Conservation (phyloP, 2,113 vertebrate genomes). For the Hyperoodon ampullatus region DNA sequence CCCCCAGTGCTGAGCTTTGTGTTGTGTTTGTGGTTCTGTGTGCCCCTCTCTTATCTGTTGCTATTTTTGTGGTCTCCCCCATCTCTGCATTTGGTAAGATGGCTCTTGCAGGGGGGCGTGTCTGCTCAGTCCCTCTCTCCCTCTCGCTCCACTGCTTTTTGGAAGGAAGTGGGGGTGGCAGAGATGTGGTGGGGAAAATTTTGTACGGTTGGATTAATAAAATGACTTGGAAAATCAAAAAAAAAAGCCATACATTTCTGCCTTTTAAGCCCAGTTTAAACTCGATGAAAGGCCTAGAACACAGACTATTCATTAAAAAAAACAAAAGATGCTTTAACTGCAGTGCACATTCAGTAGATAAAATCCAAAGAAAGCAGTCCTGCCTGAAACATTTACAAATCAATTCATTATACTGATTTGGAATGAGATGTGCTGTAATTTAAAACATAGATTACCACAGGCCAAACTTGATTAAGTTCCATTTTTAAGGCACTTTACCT, state of each 20-base stretch:
- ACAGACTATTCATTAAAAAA: constrained; percentile 69
- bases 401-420: constrained; percentile 77
- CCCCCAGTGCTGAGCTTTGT: neutral
- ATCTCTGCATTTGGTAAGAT: constrained; percentile 47
- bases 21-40: constrained; percentile 52
- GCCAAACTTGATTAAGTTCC: constrained; percentile 70
- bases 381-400: constrained; percentile 74
- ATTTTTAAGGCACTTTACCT: constrained; percentile 53
- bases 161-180: constrained; percentile 54
- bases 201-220: constrained; percentile 80
- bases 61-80: constrained; percentile 54
- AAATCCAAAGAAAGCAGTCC: constrained; percentile 74
- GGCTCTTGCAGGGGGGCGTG: neutral
- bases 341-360: constrained; percentile 75
- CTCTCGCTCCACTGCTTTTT: neutral
- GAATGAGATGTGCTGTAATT: constrained; percentile 77
- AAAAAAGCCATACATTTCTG: too few relatives aligned
- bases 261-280: constrained; percentile 72
- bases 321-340: constrained; percentile 71
- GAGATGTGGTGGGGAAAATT: constrained; percentile 50
- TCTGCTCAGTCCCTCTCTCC: neutral
- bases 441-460: constrained; percentile 77
- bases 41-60: constrained; percentile 24
- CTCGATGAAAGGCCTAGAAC: constrained; percentile 67
- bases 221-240: constrained; percentile 70